Percentiles rank a stretch among this genome's conserved stretches.
Conservation (phyloP, 2,888 invertebrate genomes). For the Drosophila mercatorum region DNA sequence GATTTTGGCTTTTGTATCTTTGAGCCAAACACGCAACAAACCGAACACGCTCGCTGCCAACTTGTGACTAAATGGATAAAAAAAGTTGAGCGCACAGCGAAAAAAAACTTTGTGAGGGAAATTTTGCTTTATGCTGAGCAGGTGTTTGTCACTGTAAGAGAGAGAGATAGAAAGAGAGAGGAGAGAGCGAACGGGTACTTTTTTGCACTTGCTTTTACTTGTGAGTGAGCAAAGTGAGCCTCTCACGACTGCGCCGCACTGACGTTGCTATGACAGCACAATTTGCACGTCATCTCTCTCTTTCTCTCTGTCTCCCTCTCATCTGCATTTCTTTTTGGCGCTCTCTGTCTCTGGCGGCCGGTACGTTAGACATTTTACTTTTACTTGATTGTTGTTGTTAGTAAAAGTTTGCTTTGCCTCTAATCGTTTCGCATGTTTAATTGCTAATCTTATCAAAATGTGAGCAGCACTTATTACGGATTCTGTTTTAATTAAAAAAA, state of each 20-base stretch:
- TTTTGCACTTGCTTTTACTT: not conserved
- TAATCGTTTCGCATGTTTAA: slow-evolving; percentile 23
- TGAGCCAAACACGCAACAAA: slow-evolving; percentile 19
- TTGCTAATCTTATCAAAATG: slow-evolving; percentile 60
- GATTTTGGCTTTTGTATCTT: slow-evolving; percentile 29
- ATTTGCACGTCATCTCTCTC: slow-evolving; percentile 29
- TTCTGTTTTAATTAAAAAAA: slow-evolving; percentile 17
- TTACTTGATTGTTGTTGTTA: slow-evolving; percentile 27
- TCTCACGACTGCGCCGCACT: slow-evolving; percentile 42
- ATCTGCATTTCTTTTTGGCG: not conserved
- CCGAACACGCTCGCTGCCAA: slow-evolving; percentile 46
- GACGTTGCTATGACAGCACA: slow-evolving; percentile 15
- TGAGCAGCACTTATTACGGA: slow-evolving; percentile 12
- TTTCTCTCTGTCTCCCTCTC: slow-evolving; percentile 10
- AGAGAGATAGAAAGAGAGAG: not conserved
- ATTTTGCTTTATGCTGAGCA: slow-evolving; percentile 35
- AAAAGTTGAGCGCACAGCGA: slow-evolving; percentile 26
- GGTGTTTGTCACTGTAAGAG: slow-evolving; percentile 20
- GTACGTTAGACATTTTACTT: slow-evolving; percentile 25
- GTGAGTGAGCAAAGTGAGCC: slow-evolving; percentile 10
- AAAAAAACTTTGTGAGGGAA: slow-evolving; percentile 24
- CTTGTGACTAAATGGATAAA: slow-evolving; percentile 50
- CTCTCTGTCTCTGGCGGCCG: not conserved
- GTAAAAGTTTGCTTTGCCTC: slow-evolving; percentile 23
- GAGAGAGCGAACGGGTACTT: not conserved